phyloP scores from a whole-genome alignment of 2,888 invertebrate genomes.

The Nomada fabriciana region DNA sequence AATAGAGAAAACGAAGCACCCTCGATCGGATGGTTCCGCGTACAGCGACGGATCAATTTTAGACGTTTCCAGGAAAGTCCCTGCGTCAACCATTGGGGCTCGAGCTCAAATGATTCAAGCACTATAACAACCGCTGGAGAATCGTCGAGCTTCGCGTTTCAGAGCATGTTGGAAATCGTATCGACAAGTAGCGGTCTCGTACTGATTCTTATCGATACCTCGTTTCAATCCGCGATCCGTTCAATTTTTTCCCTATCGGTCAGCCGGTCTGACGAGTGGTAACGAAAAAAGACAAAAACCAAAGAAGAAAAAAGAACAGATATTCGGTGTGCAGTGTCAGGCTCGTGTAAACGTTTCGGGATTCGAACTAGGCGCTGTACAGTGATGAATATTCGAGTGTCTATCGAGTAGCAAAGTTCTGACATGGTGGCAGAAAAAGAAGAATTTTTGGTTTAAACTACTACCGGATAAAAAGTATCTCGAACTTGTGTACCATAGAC shows the following conservation, averaged over 20 bases:
- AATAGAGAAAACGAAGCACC: slow-evolving; percentile 11
- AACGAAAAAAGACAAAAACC: too few relatives aligned
- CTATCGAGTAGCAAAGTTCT: slow-evolving; percentile 11
- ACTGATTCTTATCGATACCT: slow-evolving; percentile 2
- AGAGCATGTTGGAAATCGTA: neutral
- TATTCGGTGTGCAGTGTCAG: neutral
- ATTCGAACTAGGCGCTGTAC: neutral
- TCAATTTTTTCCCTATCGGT: neutral
- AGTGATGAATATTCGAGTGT: slow-evolving; percentile 4
- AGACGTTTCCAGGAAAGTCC: slow-evolving; percentile 34
- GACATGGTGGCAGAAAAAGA: neutral
- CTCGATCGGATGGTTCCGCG: neutral
- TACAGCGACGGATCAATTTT: slow-evolving; percentile 12
- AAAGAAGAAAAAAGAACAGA: too few relatives aligned
- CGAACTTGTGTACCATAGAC: neutral
- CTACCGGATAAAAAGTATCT: neutral
- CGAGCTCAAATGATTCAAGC: slow-evolving; percentile 14
- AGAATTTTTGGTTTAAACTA: neutral
- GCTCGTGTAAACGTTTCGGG: slow-evolving; percentile 2
- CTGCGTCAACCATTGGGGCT: slow-evolving; percentile 26
- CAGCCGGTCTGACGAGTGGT: neutral
- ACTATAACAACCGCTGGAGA: neutral
- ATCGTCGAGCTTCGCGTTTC: slow-evolving; percentile 11
- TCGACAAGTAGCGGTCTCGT: neutral
- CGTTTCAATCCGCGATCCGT: neutral